Conservation (phyloP, 2,888 invertebrate species). For the Clanis bilineata region DNA sequence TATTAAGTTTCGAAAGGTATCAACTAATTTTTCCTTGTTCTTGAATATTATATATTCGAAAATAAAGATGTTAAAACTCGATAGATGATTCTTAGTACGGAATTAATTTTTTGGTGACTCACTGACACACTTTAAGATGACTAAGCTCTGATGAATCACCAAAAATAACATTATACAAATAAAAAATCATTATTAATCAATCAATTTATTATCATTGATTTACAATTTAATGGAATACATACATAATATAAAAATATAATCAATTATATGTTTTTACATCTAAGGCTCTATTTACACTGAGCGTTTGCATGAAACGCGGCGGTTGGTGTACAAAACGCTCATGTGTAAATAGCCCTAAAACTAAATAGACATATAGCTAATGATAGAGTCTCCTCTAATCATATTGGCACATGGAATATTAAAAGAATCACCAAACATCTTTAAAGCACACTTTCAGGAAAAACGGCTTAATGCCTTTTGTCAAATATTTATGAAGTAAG, state of each 20-base stretch:
- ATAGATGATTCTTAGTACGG: neutral
- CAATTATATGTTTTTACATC: slow-evolving; percentile 66
- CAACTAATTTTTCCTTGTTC: neutral
- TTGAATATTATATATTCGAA: neutral
- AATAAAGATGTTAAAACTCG: neutral
- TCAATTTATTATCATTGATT: slow-evolving; percentile 73
- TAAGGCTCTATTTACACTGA: slow-evolving; percentile 31
- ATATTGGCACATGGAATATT: slow-evolving; percentile 77
- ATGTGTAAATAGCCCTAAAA: slow-evolving; percentile 31
- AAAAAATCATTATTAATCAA: slow-evolving; percentile 58
- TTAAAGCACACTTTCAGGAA: slow-evolving; percentile 16
- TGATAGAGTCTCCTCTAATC: slow-evolving; percentile 56
- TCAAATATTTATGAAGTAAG: neutral
- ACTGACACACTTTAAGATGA: neutral
- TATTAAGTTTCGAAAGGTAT: too few species aligned
- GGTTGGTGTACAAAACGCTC: slow-evolving; percentile 26
- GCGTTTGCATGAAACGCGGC: neutral
- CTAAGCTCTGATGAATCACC: neutral
- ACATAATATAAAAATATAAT: slow-evolving; percentile 63
- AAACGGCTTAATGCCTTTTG: neutral
- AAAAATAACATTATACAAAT: slow-evolving; percentile 6
- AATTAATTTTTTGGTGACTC: neutral
- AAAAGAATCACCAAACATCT: slow-evolving; percentile 27
- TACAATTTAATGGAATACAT: slow-evolving; percentile 70
- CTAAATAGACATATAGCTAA: slow-evolving; percentile 77